phyloP scores from a whole-genome alignment of 2,797 vertebrate species.

The Numenius phaeopus region DNA sequence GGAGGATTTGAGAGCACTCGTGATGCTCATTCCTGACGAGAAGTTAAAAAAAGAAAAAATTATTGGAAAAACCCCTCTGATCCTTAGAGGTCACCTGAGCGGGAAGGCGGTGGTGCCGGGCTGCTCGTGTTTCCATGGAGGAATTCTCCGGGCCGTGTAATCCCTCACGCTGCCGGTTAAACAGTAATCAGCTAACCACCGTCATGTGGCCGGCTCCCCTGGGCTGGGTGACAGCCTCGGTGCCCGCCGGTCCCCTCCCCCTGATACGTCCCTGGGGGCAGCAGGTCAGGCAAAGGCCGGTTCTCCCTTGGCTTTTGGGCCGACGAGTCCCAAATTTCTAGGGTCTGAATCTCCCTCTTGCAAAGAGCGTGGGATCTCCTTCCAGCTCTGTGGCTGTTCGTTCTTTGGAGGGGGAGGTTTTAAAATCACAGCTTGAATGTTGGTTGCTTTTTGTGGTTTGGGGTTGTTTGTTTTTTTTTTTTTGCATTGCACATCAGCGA shows the following conservation, averaged over 20 bases:
- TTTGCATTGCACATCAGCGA: neutral
- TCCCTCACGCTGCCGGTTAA: slow-evolving; percentile 52
- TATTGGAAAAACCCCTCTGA: neutral
- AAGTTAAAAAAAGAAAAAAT: neutral
- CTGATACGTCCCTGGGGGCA: accelerated
- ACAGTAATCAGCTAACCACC: slow-evolving; percentile 49
- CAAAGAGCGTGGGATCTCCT: accelerated
- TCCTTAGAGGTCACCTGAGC: slow-evolving; percentile 46
- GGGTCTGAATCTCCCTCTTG: neutral
- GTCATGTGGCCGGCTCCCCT: slow-evolving; percentile 38
- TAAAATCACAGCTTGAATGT: neutral
- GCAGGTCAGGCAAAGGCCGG: neutral
- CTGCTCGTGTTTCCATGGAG: slow-evolving; percentile 53
- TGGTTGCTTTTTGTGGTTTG: neutral
- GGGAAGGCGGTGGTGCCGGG: neutral
- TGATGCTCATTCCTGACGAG: neutral
- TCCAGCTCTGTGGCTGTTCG: neutral
- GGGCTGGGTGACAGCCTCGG: neutral
- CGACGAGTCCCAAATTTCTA: neutral
- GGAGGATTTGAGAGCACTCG: accelerated
- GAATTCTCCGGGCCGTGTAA: slow-evolving; percentile 59
- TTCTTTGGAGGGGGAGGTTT: too few species aligned
- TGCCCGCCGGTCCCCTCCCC: neutral
- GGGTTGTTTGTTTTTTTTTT: too few species aligned
- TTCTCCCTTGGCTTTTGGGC: neutral